Conservation (phyloP, 2,113 vertebrate species). For the Daubentonia madagascariensis region DNA sequence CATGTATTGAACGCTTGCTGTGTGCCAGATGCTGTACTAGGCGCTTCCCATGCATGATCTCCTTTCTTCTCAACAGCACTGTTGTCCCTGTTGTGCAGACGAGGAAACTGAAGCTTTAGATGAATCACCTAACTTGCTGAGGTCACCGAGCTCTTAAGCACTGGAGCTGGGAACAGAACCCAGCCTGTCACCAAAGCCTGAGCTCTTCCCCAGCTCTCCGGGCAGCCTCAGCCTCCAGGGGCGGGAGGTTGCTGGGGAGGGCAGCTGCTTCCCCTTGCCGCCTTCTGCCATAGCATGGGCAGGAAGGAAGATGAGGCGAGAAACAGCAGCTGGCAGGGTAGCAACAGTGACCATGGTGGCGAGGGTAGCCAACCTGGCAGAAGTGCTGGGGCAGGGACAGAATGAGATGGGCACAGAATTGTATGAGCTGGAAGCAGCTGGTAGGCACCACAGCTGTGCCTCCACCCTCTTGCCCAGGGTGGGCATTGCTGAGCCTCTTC, state of each 20-base stretch:
- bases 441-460: constrained; percentile 31
- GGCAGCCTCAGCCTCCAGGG: background rate
- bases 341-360: background rate
- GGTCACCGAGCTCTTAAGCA: background rate
- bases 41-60: background rate
- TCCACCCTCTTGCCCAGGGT: background rate
- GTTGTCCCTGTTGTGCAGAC: background rate
- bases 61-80: background rate
- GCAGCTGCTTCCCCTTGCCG: constrained; percentile 12
- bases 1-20: background rate
- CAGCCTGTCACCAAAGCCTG: background rate
- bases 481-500: background rate
- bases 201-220: background rate
- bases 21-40: background rate
- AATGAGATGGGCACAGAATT: background rate
- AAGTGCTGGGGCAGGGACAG: background rate
- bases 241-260: background rate
- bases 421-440: constrained; percentile 24
- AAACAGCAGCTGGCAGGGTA: constrained; percentile 38
- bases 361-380: background rate
- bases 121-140: background rate
- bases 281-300: constrained; percentile 20
- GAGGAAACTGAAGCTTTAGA: constrained; percentile 41
- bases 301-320: constrained; percentile 61
- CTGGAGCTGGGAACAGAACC: background rate